Percentiles rank a stretch among this genome's conserved stretches.
Evolutionary conservation across 1,140 invertebrate genomes (phyloP).

Genomic region (Marisa cornuarietis): DNA sequence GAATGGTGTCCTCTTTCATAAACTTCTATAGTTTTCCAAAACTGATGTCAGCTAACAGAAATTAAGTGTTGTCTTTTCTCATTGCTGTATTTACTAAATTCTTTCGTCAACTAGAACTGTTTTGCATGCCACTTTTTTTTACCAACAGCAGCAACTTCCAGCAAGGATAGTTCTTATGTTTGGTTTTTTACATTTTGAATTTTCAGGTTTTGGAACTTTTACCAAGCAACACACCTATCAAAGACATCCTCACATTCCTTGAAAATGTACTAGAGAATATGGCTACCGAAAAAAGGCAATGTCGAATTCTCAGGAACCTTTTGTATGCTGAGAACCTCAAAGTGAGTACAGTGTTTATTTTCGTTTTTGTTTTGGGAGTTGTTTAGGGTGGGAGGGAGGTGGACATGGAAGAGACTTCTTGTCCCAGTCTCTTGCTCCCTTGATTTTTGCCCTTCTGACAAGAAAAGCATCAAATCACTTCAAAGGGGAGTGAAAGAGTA

Average conservation of each 20-base stretch:
- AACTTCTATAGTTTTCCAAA: neutral
- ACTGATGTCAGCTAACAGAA: neutral
- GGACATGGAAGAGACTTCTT: too few relatives aligned
- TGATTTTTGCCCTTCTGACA: neutral
- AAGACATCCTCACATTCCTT: slow-evolving; percentile 79
- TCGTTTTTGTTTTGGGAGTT: neutral
- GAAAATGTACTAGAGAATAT: slow-evolving; percentile 80
- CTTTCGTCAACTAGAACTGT: neutral
- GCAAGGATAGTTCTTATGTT: too few relatives aligned
- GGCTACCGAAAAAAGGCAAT: slow-evolving; percentile 76
- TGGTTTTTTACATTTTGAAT: neutral
- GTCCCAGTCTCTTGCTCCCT: neutral
- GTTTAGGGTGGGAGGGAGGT: neutral
- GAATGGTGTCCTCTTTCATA: slow-evolving; percentile 16
- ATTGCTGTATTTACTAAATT: too few relatives aligned
- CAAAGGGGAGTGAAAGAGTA: too few relatives aligned
- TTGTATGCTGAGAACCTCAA: slow-evolving; percentile 84
- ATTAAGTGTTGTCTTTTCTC: neutral
- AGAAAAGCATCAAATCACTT: too few relatives aligned
- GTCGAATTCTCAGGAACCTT: slow-evolving; percentile 83
- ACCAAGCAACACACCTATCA: slow-evolving; percentile 79
- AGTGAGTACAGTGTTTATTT: slow-evolving; percentile 64
- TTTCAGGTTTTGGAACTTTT: slow-evolving; percentile 77
- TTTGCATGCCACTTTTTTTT: too few relatives aligned
- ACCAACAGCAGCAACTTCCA: too few relatives aligned